These are phyloP conservation scores for Prionchulus punctatus DNA, from an alignment of 2,888 invertebrate genomes.

Conservation along the genomic window DNA sequence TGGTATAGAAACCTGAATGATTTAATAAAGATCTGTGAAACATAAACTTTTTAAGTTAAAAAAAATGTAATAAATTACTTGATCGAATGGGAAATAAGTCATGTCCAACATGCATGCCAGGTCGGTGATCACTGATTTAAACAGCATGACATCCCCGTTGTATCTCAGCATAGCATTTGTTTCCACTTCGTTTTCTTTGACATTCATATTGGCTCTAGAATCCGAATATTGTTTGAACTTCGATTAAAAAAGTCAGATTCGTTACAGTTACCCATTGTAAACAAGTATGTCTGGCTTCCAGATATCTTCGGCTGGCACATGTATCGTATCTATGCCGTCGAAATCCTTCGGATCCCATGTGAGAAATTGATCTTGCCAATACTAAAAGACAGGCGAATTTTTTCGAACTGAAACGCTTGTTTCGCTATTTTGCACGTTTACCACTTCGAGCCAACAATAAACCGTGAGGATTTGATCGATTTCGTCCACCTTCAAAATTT, in stretches of 20 bases:
- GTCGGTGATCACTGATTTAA: slow-evolving; percentile 27
- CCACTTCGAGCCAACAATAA: slow-evolving; percentile 25
- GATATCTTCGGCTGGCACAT: slow-evolving; percentile 24
- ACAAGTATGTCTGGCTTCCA: slow-evolving; percentile 29
- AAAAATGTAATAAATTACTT: no score
- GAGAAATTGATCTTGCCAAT: slow-evolving; percentile 23
- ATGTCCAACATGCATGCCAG: slow-evolving; percentile 26
- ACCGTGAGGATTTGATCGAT: slow-evolving; percentile 25
- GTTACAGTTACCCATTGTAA: slow-evolving; percentile 16
- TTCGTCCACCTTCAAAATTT: no score
- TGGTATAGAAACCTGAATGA: no score
- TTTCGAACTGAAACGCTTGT: background rate
- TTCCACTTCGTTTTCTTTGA: slow-evolving; percentile 26
- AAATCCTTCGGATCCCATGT: slow-evolving; percentile 24
- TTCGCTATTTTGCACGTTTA: no score
- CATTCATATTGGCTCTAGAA: slow-evolving; percentile 29
- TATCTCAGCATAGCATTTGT: slow-evolving; percentile 26
- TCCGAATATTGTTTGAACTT: no score
- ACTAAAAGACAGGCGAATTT: slow-evolving; percentile 14
- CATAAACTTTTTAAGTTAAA: no score
- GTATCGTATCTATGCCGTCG: slow-evolving; percentile 22
- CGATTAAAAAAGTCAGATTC: no score
- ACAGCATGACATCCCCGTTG: slow-evolving; percentile 24
- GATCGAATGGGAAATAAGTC: slow-evolving; percentile 23
- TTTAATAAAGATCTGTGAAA: no score